Evolutionary conservation across 1,140 invertebrate genomes (phyloP), one percentile per base, ranked within the genome.

Genomic region (Centruroides vittatus): DNA sequence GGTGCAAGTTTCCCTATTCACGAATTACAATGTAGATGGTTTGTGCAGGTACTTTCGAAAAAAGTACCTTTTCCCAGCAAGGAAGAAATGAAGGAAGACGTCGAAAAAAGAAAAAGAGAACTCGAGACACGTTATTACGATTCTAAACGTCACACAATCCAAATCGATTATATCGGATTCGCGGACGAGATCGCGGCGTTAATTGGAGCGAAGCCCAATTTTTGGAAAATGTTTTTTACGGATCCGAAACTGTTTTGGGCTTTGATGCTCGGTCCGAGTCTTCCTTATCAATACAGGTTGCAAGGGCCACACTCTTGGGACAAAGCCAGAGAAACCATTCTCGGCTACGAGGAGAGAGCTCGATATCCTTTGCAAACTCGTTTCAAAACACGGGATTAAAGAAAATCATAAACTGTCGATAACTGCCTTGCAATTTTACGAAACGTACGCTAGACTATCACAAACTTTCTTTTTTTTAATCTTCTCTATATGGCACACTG

Each of bases 1-100:
- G 78, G 78, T 47, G 70, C 76, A 55, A 70, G 80, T 13, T 73
- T 77, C 63, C 78, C 78, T 10, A 73, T 80, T 41, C 70, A 75
- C 7, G 79, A 80, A 69, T 73, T 80, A 35, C 68, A 70, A 51
- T 59, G 57, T 7, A 65, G 68, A 47, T 70, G 66, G 66, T 67
- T 63, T 36, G 47, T 65, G 3, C 61, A 59, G 11, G 34, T 70
- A 4, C 35, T 67, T 12, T 35, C 55, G 67, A 72, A 67, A 35
- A 65, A 67, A 12, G 50, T 62, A 0, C 54, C 59, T 0, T 60
- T 75, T 13, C 72, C 73, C 7, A 58, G 61, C 4, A 52, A 61
- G 41, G 47, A 60, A n/a, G 61, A 61, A 36, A 75, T 75, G 73
- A 46, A 67, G 36, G 57, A 59, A 13, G 71, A 73, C 53, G 70